Base-by-base conservation (phyloP, 2,888 invertebrate species). In the Drosophila gaucha region DNA sequence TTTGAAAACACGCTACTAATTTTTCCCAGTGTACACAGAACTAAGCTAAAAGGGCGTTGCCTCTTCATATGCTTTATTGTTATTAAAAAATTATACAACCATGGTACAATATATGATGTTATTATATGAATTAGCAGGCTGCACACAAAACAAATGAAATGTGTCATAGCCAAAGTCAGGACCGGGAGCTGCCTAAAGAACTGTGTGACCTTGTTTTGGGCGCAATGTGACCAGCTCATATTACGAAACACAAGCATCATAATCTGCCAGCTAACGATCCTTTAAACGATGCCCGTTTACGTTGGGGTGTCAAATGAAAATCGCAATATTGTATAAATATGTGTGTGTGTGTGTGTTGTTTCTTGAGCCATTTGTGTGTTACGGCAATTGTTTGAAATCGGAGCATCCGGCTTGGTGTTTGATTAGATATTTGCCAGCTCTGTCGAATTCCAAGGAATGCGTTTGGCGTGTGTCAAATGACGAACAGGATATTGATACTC, bases 311-410 rank as follows among this genome's bases (percentile, higher is more conserved):
- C 84, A 66, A 78, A 80, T 86, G 67, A 79, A 82, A 31, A 87
- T 84, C 54, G 84, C 80, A 84, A 84, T 84, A 78, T 83, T 84
- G 84, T 84, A 87, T 88, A 69, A 67, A 85, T 59, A 43, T 31
- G 24, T n/a, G 16, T 3, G 4, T 22, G 16, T 47, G 57, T 63
- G 54, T 36, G 56, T 46, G 33, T 41, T 57, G 43, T 58, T 58
- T 6, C 62, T 63, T 52, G 62, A 60, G 65, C 60, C 63, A 64
- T 60, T 63, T 60, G 22, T 57, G 51, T 57, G 41, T 46, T 31
- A 62, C 51, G 78, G 56, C 67, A 66, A 72, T 77, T 88, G 77
- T 84, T 88, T 88, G 84, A 86, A 88, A 84, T 80, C 46, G 31
- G 86, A 84, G 72, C 78, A 49, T 79, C 77, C 83, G 67, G 68